Percentiles rank a stretch among this genome's conserved stretches.
These are phyloP conservation scores for Tichodroma muraria DNA, from an alignment of 2,113 vertebrate species.

Conservation along the genomic window DNA sequence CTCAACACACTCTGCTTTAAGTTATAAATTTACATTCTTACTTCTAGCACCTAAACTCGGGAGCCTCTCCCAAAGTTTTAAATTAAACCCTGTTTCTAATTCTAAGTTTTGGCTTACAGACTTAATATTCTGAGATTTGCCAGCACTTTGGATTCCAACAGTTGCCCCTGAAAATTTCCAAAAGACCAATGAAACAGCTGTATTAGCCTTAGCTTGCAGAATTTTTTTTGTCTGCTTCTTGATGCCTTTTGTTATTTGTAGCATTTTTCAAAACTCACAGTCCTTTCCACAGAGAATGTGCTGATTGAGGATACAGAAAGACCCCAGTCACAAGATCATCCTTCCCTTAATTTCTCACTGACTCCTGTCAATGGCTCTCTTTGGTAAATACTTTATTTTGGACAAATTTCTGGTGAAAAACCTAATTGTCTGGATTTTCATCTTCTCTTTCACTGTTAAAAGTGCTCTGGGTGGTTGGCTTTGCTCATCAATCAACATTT, in stretches of 20 bases:
- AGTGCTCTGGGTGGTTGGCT: neutral
- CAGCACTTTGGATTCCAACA: too few relatives aligned
- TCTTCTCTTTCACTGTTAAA: neutral
- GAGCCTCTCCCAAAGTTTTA: too few relatives aligned
- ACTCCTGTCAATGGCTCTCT: neutral
- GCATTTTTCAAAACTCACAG: neutral
- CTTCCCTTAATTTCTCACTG: neutral
- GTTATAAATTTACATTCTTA: too few relatives aligned
- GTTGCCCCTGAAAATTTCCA: neutral
- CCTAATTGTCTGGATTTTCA: neutral
- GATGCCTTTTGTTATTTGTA: neutral
- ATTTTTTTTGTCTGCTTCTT: neutral
- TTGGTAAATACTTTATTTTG: neutral
- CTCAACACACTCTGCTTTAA: too few relatives aligned
- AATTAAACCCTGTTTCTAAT: too few relatives aligned
- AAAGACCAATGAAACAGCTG: neutral
- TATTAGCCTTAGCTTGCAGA: too few relatives aligned
- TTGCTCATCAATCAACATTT: neutral
- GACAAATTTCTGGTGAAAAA: neutral
- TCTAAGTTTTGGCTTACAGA: too few relatives aligned
- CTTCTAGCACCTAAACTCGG: too few relatives aligned
- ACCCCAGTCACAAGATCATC: neutral
- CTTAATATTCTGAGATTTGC: too few relatives aligned
- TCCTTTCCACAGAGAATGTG: neutral
- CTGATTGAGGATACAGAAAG: neutral